A percentile compares a stretch with the other conserved stretches of the same genome.
Conservation (phyloP, 2,113 vertebrate species). For the Thomomys bottae region DNA sequence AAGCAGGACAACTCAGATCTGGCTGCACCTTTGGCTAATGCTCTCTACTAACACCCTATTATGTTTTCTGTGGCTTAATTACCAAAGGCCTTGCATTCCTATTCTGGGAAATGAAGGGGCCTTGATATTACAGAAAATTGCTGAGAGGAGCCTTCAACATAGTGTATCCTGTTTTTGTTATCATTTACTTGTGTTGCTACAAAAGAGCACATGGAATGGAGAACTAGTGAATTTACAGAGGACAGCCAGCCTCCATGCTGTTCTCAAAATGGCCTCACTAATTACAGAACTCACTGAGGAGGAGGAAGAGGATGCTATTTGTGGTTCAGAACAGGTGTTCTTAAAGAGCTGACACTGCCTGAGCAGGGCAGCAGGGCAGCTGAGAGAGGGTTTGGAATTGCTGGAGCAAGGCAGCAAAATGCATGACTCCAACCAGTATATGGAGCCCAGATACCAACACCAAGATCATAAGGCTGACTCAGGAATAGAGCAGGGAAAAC, state of each 20-base stretch:
- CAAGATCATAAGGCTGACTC: neutral
- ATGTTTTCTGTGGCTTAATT: neutral
- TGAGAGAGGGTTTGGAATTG: neutral
- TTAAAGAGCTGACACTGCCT: neutral
- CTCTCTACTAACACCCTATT: fast-evolving
- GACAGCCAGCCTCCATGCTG: neutral
- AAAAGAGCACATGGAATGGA: neutral
- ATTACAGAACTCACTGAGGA: neutral
- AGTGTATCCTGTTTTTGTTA: too few relatives aligned
- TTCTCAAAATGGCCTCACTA: neutral
- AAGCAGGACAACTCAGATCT: neutral
- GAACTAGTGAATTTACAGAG: neutral
- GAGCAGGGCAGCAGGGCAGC: neutral
- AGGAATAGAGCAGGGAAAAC: neutral
- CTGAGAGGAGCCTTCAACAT: neutral
- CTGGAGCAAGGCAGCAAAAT: neutral
- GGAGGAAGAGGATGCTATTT: neutral
- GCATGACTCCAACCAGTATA: neutral
- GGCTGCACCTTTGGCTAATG: neutral
- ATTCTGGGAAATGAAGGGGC: neutral
- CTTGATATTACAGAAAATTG: neutral
- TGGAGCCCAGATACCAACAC: neutral
- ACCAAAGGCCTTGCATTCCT: neutral
- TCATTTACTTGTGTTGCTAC: neutral
- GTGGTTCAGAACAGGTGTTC: constrained; percentile 5